These are phyloP conservation scores for Anniella stebbinsi DNA, from an alignment of 2,797 vertebrate species.

Conservation along the genomic window DNA sequence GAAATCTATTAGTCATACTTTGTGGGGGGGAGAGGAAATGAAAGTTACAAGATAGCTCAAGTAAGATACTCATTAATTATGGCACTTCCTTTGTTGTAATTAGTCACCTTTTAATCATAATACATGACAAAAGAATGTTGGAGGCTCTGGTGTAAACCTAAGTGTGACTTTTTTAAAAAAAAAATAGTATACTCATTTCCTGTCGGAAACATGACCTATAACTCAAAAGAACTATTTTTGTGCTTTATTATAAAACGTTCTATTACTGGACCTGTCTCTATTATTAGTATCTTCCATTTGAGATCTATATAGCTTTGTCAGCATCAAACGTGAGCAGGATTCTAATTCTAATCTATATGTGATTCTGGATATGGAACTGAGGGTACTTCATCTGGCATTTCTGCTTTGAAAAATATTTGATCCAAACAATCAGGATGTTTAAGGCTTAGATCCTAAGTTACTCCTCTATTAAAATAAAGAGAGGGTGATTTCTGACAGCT, in stretches of 20 bases:
- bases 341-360: background rate
- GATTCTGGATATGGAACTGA: background rate
- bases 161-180: background rate
- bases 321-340: conserved; percentile 16
- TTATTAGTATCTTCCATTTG: conserved; percentile 20
- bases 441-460: background rate
- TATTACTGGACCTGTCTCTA: conserved; percentile 19
- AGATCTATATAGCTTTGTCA: conserved; percentile 29
- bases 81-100: conserved; percentile 20
- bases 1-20: conserved; percentile 21
- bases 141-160: conserved; percentile 13
- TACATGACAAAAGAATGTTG: background rate
- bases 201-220: conserved; percentile 12
- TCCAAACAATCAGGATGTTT: background rate
- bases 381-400: background rate
- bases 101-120: conserved; percentile 25
- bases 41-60: conserved; percentile 8
- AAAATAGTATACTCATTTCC: conserved; percentile 7
- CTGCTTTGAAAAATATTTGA: conserved; percentile 2
- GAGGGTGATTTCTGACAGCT: background rate
- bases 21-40: background rate
- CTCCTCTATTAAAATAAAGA: background rate
- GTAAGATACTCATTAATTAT: conserved; percentile 27
- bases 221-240: conserved; percentile 18
- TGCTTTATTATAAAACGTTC: conserved; percentile 26